These are phyloP conservation scores for Pachyseris speciosa DNA, from an alignment of 64 coral and sea anemone genomes.

Conservation along the genomic window DNA sequence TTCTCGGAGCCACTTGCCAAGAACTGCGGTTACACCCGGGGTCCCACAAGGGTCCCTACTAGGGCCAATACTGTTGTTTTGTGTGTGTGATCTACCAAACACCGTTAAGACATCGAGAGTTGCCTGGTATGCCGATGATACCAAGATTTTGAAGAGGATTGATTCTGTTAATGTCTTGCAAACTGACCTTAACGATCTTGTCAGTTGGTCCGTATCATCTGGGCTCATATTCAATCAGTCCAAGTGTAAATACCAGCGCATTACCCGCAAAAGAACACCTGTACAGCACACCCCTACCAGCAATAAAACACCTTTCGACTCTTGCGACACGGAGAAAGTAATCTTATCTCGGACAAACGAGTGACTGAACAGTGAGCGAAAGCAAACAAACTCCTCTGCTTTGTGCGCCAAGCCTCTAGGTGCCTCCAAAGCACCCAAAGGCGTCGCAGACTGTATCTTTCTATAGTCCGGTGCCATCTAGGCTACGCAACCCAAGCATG, in stretches of 20 bases:
- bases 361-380: constrained; percentile 14
- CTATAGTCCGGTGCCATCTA: not conserved
- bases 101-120: too few species aligned
- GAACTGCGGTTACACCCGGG: too few species aligned
- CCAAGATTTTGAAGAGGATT: too few species aligned
- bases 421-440: not conserved
- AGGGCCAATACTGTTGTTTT: too few species aligned
- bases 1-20: too few species aligned
- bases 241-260: not conserved
- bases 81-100: too few species aligned
- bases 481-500: not conserved
- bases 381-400: constrained; percentile 42
- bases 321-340: constrained; percentile 64
- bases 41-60: too few species aligned
- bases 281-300: not conserved
- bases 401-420: constrained; percentile 6
- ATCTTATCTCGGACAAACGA: constrained; percentile 63
- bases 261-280: not conserved
- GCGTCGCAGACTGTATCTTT: not conserved
- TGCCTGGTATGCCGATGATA: too few species aligned
- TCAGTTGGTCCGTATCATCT: too few species aligned
- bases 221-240: too few species aligned
- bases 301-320: constrained; percentile 55
- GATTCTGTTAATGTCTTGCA: too few species aligned
- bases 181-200: too few species aligned